phyloP scores from a whole-genome alignment of 2,888 invertebrate genomes.

The Amphipyra tragopoginis region DNA sequence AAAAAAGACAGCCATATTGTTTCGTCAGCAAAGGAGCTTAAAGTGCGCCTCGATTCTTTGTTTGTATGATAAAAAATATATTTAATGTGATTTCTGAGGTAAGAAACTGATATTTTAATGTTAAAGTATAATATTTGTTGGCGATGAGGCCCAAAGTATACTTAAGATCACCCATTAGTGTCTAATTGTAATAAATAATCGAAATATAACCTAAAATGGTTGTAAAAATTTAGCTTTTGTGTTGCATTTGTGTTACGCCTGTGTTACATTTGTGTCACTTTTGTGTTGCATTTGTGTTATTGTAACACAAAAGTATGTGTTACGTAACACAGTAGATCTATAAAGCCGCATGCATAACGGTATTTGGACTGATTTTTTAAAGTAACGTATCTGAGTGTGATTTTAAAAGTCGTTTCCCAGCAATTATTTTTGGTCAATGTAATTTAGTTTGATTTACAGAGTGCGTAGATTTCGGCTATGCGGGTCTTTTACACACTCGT shows the following conservation, averaged over 20 bases:
- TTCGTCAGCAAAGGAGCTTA: conserved; percentile 7
- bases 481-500: no score
- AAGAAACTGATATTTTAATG: conserved; percentile 13
- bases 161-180: conserved; percentile 7
- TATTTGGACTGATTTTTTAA: no score
- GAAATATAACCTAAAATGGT: conserved; percentile 11
- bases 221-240: conserved; percentile 7
- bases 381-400: no score
- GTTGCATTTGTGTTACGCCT: conserved; percentile 4
- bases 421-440: no score
- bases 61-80: conserved; percentile 1
- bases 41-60: conserved; percentile 12
- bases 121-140: conserved; percentile 11
- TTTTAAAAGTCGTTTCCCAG: no score
- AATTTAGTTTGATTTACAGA: no score
- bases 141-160: neutral
- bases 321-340: conserved; percentile 2
- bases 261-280: no score
- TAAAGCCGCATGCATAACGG: no score
- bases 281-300: conserved; percentile 21
- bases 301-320: conserved; percentile 15
- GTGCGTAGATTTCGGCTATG: no score
- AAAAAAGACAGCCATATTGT: conserved; percentile 1
- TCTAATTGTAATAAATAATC: conserved; percentile 10
- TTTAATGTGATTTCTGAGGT: conserved; percentile 12